These are phyloP conservation scores for Eupithecia subfuscata DNA, from an alignment of 2,888 invertebrate genomes.

Conservation along the genomic window DNA sequence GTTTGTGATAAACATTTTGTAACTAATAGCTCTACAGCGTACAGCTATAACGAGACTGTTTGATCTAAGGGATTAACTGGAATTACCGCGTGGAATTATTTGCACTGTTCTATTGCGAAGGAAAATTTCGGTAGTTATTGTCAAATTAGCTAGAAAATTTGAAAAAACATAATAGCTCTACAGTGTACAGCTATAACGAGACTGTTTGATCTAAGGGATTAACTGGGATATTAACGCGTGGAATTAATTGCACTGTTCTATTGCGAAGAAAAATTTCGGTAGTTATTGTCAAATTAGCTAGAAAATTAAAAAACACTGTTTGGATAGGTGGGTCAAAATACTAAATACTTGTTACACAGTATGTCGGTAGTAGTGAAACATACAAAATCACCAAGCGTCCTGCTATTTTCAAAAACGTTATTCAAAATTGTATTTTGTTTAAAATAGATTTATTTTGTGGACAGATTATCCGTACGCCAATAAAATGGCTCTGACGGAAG, in stretches of 20 bases:
- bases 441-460: no score
- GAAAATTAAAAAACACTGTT: background rate
- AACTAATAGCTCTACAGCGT: conserved; percentile 17
- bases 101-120: background rate
- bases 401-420: no score
- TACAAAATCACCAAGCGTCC: background rate
- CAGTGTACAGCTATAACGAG: conserved; percentile 3
- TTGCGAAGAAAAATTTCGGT: background rate
- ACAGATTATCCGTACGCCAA: no score
- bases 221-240: background rate
- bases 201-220: conserved; percentile 1
- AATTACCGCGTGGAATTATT: background rate
- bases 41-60: background rate
- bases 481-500: no score
- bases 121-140: background rate
- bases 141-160: background rate
- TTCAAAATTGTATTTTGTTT: no score
- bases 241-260: background rate
- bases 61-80: background rate
- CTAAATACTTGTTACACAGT: background rate
- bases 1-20: conserved; percentile 28
- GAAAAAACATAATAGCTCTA: conserved; percentile 14
- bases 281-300: background rate
- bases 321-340: background rate
- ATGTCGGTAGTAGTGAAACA: background rate